phyloP scores from a whole-genome alignment of 1,140 invertebrate species.

The Kradibia gibbosae region DNA sequence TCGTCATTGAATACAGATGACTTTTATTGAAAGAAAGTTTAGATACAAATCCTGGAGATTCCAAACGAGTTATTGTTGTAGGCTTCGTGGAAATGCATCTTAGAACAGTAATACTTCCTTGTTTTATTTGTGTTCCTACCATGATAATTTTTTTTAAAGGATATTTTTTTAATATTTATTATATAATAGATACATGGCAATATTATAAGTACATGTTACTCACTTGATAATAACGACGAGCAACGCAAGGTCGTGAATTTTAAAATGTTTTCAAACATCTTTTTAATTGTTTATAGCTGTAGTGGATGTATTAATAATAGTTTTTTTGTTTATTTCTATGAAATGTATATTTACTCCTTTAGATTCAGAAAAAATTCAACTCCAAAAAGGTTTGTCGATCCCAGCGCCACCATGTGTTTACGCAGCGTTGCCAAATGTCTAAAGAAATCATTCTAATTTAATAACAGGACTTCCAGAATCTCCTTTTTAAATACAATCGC shows the following conservation, averaged over 20 bases:
- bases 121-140: background rate
- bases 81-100: slow-evolving; percentile 34
- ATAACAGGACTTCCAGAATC: too few relatives aligned
- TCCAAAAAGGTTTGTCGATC: background rate
- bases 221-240: slow-evolving; percentile 44
- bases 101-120: slow-evolving; percentile 4
- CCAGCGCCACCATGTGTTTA: background rate
- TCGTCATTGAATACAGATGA: slow-evolving; percentile 30
- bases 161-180: slow-evolving; percentile 37
- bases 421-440: slow-evolving; percentile 30
- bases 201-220: slow-evolving; percentile 36
- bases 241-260: slow-evolving; percentile 42
- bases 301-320: background rate
- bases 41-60: slow-evolving; percentile 1
- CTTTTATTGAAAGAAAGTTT: slow-evolving; percentile 33
- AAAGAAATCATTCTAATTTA: slow-evolving; percentile 15
- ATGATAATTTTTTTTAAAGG: slow-evolving; percentile 4
- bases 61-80: background rate
- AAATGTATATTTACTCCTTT: slow-evolving; percentile 16
- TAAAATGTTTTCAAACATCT: slow-evolving; percentile 55
- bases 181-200: slow-evolving; percentile 27
- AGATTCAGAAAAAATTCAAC: background rate
- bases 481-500: too few relatives aligned
- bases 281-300: slow-evolving; percentile 37
- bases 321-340: background rate